These are phyloP conservation scores for Ploceus nigricollis DNA, from an alignment of 2,113 vertebrate species.

Conservation along the genomic window DNA sequence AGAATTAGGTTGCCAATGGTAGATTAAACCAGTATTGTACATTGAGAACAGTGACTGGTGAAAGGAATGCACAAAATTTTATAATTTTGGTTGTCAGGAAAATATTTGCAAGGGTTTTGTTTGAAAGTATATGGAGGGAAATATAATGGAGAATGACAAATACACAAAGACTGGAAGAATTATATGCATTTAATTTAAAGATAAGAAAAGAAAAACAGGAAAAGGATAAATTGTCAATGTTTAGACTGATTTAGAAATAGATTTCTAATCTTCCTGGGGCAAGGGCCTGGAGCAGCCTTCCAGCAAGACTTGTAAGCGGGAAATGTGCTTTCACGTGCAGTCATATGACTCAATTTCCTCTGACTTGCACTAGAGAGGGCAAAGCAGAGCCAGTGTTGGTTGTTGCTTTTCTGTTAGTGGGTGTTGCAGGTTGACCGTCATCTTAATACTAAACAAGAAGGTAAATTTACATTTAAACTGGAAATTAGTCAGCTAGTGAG, in stretches of 20 bases:
- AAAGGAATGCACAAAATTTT: background rate
- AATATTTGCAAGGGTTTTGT: background rate
- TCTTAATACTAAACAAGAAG: background rate
- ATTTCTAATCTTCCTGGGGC: background rate
- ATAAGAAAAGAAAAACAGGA: background rate
- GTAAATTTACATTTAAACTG: background rate
- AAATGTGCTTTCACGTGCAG: background rate
- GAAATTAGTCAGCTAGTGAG: background rate
- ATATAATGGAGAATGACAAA: background rate
- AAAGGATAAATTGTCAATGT: background rate
- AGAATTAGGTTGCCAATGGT: background rate
- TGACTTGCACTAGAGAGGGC: background rate
- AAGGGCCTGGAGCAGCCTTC: background rate
- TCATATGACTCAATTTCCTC: background rate
- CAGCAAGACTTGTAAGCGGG: background rate
- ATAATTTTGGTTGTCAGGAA: background rate
- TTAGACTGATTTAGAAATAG: background rate
- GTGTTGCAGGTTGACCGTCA: background rate
- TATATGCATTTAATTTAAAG: background rate
- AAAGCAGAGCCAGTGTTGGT: background rate
- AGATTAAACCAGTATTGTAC: background rate
- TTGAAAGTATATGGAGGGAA: background rate
- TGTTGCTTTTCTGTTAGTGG: background rate
- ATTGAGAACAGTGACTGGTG: background rate
- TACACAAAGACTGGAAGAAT: background rate